These are phyloP conservation scores for Thera obeliscata DNA, from an alignment of 2,888 invertebrate species.

Conservation along the genomic window DNA sequence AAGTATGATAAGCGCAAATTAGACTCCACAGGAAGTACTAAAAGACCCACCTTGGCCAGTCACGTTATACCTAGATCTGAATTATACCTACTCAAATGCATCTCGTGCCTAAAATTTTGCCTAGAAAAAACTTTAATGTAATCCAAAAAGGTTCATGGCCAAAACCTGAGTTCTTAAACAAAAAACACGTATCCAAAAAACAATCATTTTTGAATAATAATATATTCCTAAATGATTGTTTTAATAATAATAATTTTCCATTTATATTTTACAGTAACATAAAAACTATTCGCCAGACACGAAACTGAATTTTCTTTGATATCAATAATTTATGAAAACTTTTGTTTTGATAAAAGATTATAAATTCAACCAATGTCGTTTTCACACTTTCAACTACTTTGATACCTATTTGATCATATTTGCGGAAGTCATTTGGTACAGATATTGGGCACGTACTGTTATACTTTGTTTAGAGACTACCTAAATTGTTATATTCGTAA, in stretches of 20 bases:
- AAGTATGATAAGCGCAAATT: slow-evolving; percentile 36
- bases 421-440: slow-evolving; percentile 75
- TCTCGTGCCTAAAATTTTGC: slow-evolving; percentile 30
- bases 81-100: slow-evolving; percentile 27
- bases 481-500: slow-evolving; percentile 57
- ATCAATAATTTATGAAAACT: no score
- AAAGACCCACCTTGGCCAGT: slow-evolving; percentile 30
- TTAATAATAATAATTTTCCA: no score
- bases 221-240: no score
- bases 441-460: slow-evolving; percentile 73
- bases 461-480: slow-evolving; percentile 9
- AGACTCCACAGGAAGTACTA: slow-evolving; percentile 37
- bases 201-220: no score
- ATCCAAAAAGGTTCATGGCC: background rate
- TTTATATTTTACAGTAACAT: no score
- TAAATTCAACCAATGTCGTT: background rate
- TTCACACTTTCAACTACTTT: background rate
- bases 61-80: slow-evolving; percentile 31
- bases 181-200: no score
- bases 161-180: background rate
- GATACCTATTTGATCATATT: slow-evolving; percentile 53
- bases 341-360: no score
- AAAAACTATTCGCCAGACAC: no score
- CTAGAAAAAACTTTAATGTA: slow-evolving; percentile 8
- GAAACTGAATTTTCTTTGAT: no score